Conservation (phyloP, 1,140 invertebrate species). For the Brachionus rubens region DNA sequence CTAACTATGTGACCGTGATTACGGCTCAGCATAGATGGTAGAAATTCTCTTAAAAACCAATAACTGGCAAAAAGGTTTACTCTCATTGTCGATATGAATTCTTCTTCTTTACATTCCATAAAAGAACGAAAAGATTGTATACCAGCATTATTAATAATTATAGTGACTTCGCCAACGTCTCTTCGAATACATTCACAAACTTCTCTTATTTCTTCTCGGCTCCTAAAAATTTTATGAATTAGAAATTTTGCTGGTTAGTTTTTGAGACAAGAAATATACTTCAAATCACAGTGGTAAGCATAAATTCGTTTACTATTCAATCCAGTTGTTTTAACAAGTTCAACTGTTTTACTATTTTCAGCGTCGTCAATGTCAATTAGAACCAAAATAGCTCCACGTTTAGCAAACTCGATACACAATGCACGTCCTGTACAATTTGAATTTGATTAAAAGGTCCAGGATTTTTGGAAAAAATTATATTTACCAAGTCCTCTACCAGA, state of each 20-base stretch:
- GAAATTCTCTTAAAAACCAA: constrained; percentile 66
- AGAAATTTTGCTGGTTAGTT: background rate
- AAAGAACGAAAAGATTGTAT: constrained; percentile 28
- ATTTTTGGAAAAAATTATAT: background rate
- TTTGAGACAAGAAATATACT: background rate
- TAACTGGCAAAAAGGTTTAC: constrained; percentile 41
- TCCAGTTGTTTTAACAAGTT: constrained; percentile 54
- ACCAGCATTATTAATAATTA: constrained; percentile 43
- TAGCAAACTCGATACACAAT: constrained; percentile 73
- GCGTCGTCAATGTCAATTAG: constrained; percentile 85
- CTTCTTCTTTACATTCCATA: constrained; percentile 42
- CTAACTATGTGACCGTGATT: constrained; percentile 90
- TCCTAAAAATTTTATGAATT: background rate
- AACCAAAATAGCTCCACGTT: constrained; percentile 77
- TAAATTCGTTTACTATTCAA: constrained; percentile 17
- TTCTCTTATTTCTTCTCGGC: constrained; percentile 40
- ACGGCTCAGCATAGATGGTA: constrained; percentile 76
- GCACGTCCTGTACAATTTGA: constrained; percentile 66
- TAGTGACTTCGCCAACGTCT: constrained; percentile 44
- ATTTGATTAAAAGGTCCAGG: background rate
- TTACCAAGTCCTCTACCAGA: constrained; percentile 21
- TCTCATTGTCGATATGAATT: constrained; percentile 25
- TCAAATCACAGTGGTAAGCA: constrained; percentile 45
- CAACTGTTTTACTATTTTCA: constrained; percentile 73
- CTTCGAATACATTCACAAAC: constrained; percentile 27